Evolutionary conservation across 2,888 invertebrate genomes (phyloP), one percentile per base, ranked within the genome.

Genomic region (Thalpophila matura): DNA sequence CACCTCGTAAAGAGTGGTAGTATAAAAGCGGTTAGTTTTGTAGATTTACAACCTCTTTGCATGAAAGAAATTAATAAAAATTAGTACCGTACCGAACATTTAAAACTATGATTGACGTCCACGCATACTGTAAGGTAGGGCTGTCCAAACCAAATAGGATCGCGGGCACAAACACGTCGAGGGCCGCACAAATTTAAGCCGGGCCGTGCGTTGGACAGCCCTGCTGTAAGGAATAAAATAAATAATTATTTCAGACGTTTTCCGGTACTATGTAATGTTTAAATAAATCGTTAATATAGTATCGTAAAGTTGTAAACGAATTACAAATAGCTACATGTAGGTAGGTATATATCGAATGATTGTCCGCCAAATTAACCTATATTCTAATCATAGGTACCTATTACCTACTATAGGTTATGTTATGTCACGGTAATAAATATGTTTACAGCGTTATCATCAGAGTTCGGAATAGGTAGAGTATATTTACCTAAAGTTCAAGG

Each of bases 1-100:
- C 59, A 55, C 50, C 42, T 76, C 62, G 67, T 78, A 59, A 78
- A 70, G 62, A 70, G 14, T 18, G n/a, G 24, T 43, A 24, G 37
- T 38, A 56, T 60, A 65, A 53, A 35, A 22, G 6, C 53, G 2
- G 29, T 40, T 43, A 51, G 12, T 51, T 51, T 46, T 42, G 16
- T 56, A 35, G 42, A 38, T 26, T 43, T n/a, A 40, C 14, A 60
- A 27, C 10, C 9, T 46, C 22, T 29, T 33, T 54, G 37, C 26
- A 29, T 14, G 12, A 10, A 55, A 45, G 67, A 55, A 67, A 33
- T 45, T 14, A 9, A 55, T 54, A 49, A 50, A 46, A 18, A 26
- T n/a, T n/a, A n/a, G 4, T 9, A 18, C 10, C 6, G 1, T 53
- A 47, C 10, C 31, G 10, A 31, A 14, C 29, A 46, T 18, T 61